Evolutionary conservation across 2,797 vertebrate genomes (phyloP).

Genomic region (Steatocranus sp.): DNA sequence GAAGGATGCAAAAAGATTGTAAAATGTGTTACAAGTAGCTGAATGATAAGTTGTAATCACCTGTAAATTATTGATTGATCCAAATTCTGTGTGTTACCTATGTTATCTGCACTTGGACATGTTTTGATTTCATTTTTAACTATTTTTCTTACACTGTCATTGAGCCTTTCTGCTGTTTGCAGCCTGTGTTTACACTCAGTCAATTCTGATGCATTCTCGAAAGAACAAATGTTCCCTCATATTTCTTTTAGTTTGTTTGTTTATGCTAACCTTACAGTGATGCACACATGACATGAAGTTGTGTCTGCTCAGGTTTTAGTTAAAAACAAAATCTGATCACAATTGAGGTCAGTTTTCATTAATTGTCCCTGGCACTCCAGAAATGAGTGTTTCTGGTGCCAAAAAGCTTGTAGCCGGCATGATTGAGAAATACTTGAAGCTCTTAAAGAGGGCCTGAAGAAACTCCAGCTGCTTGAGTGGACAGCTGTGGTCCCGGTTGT

Average conservation of each 20-base stretch:
- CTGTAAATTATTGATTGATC: not conserved
- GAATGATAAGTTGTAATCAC: not conserved
- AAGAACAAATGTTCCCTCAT: not conserved
- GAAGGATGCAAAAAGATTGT: not conserved
- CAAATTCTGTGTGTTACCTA: accelerated
- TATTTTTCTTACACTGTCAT: not conserved
- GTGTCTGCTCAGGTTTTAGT: not conserved
- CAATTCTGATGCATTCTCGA: accelerated
- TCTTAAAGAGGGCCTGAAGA: not conserved
- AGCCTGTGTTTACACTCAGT: not conserved
- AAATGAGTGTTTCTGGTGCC: not conserved
- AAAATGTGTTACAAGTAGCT: not conserved
- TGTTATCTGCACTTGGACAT: not conserved
- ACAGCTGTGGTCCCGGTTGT: constrained; percentile 1
- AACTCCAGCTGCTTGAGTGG: constrained; percentile 1
- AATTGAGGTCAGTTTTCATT: not conserved
- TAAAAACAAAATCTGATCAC: not conserved
- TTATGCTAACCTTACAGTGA: not conserved
- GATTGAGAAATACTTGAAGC: not conserved
- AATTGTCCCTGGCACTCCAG: not conserved
- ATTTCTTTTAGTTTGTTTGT: not conserved
- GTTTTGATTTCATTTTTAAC: not conserved
- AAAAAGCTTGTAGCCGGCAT: not conserved
- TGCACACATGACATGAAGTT: not conserved
- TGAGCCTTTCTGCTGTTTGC: not conserved